These are phyloP conservation scores for Thunnus maccoyii DNA, from an alignment of 2,113 vertebrate species.

Conservation along the genomic window DNA sequence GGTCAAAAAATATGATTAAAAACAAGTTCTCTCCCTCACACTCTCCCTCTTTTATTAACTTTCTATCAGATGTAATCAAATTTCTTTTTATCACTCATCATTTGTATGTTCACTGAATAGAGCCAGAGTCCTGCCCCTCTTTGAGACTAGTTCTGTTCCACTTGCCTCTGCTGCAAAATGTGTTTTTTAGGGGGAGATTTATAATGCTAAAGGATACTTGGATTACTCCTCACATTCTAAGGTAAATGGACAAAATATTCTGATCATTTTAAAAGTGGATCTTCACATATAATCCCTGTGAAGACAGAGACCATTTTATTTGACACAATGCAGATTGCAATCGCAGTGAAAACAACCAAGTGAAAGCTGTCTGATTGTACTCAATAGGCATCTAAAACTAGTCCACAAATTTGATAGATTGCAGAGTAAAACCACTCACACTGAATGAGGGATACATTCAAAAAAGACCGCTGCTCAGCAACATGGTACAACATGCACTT, in stretches of 20 bases:
- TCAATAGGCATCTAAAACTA: not conserved
- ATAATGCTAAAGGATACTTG: not conserved
- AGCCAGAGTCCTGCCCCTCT: not conserved
- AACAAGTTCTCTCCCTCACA: no score
- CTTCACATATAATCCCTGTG: no score
- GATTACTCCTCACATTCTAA: not conserved
- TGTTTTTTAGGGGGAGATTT: not conserved
- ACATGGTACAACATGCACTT: not conserved
- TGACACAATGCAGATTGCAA: not conserved
- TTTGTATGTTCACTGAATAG: not conserved
- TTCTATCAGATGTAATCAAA: not conserved
- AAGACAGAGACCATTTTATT: not conserved
- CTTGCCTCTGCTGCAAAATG: not conserved
- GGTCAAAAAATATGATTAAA: no score
- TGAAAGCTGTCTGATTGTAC: not conserved
- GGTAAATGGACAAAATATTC: not conserved
- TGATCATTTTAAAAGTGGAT: not conserved
- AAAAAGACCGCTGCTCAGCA: not conserved
- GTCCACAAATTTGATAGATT: not conserved
- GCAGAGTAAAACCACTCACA: not conserved
- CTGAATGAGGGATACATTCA: not conserved
- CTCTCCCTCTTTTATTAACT: no score
- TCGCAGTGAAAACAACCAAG: not conserved
- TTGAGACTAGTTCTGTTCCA: not conserved
- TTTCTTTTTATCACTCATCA: not conserved